Evolutionary conservation across 2,888 invertebrate genomes (phyloP), one percentile per base, ranked within the genome.

Genomic region (Hemithea aestivaria): DNA sequence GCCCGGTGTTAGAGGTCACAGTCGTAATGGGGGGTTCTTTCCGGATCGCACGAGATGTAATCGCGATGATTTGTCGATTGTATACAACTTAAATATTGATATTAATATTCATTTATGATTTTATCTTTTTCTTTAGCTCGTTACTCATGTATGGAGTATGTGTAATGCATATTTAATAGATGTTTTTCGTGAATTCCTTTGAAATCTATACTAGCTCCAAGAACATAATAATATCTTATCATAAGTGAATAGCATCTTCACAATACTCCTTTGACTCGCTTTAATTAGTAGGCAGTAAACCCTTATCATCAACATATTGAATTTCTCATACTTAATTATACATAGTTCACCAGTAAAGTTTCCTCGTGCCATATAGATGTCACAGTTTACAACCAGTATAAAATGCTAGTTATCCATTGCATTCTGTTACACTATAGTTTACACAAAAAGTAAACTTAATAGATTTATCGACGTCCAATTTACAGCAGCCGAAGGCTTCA

Each of bases 61-160:
- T 81, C 83, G 72, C 72, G 73, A 79, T 85, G 82, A 84, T 85
- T 84, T 84, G 84, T 85, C 76, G 82, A 80, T 74, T 73, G 69
- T 73, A 76, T 66, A 68, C 76, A 72, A 73, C 74, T 79, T 78
- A 80, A 80, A 81, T 81, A 82, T 82, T 84, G 82, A 81, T 82
- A 83, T 82, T 81, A 82, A 79, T 75, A 76, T 78, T 80, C 73
- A 78, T 80, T 80, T 76, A 72, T 68, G 78, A 79, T 81, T 73
- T 74, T 72, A 78, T 80, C 79, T 70, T 49, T 35, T 46, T 47
- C 32, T 46, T 34, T 48, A 42, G 40, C 32, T 41, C 42, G 21
- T 36, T 4, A 16, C 16, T 16, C 16, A 33, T 29, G 27, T 28
- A 32, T 26, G 31, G 27, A 16, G 16, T 5, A 4, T 5, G 16